Base-by-base conservation (phyloP, 2,113 vertebrate species). In the Heteronetta atricapilla region DNA sequence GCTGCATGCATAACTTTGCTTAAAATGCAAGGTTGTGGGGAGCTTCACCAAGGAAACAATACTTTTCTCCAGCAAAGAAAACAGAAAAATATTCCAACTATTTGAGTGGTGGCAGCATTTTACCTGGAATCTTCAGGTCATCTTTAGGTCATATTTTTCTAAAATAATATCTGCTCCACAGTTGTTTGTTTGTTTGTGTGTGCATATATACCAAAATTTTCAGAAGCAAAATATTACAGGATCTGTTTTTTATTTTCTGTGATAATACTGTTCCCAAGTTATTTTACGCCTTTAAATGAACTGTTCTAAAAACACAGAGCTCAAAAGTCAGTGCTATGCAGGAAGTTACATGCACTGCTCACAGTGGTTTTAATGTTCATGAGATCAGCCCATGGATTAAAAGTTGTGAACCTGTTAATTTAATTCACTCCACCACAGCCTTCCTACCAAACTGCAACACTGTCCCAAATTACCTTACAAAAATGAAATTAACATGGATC, bases 11-110 rank as follows among this genome's bases (percentile, higher is more conserved):
- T 93, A 94, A 91, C 93, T 92, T 83, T 63, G 74, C 72, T 95
- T 93, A 81, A 95, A 93, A 94, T 90, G 76, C 42, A 86, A 78
- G 88, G 92, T 86, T 86, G 91, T 1, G 6, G 23, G 73, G 85
- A 96, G 60, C 79, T 94, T 96, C 94, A 93, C 94, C 96, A 95
- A 83, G 94, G 95, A 94, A 95, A 91, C 91, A 89, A 91, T 33
- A 79, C 62, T 90, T 74, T 70, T 73, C 28, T 68, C 29, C 34
- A 72, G 69, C 42, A 68, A 84, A 97, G 64, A 88, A 76, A 96
- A 74, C 40, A 83, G 73, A 40, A 86, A 97, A 96, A 75, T 96
- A 94, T 89, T 94, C 68, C 56, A 90, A 8, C 33, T 81, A 56
- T 94, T 91, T 90, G 88, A 53, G 64, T 81, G 72, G 25, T 33